Evolutionary conservation across 2,888 invertebrate genomes (phyloP).

Genomic region (Phalangium opilio): DNA sequence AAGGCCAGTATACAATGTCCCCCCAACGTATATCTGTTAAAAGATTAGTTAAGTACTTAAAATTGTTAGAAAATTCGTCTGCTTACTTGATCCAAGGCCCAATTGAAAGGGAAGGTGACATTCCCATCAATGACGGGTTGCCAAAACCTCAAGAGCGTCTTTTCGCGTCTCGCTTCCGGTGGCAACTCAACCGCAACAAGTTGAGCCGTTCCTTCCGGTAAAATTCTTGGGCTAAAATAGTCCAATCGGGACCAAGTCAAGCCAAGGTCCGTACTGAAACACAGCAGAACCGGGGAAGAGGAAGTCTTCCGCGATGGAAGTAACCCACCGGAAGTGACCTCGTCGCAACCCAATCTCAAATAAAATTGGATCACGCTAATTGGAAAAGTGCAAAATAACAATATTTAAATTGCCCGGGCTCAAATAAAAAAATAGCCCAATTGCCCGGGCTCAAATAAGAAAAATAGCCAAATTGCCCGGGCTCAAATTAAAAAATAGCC

Average conservation of each 20-base stretch:
- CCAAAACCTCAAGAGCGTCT: slow-evolving; percentile 30
- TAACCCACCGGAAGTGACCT: slow-evolving; percentile 1
- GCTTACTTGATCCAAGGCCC: slow-evolving; percentile 34
- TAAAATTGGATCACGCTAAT: slow-evolving; percentile 32
- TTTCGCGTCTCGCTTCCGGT: slow-evolving; percentile 24
- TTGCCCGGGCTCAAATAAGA: too few species aligned
- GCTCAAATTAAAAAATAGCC: too few species aligned
- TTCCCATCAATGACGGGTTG: slow-evolving; percentile 23
- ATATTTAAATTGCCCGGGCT: too few species aligned
- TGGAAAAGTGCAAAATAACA: too few species aligned
- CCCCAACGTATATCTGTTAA: background rate
- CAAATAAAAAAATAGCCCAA: too few species aligned
- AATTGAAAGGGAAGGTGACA: slow-evolving; percentile 27
- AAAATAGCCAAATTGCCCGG: too few species aligned
- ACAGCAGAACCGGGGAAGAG: slow-evolving; percentile 29
- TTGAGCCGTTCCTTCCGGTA: slow-evolving; percentile 23
- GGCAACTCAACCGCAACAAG: slow-evolving; percentile 29
- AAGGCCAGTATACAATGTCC: too few species aligned
- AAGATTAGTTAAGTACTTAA: background rate
- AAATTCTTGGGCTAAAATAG: slow-evolving; percentile 24
- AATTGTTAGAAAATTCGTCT: too few species aligned
- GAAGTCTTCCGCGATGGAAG: slow-evolving; percentile 19
- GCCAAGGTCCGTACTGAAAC: slow-evolving; percentile 31
- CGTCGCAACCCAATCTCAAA: slow-evolving; percentile 27
- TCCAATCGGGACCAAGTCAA: slow-evolving; percentile 31